phyloP scores from a whole-genome alignment of 2,113 vertebrate genomes.

The Osmerus mordax region DNA sequence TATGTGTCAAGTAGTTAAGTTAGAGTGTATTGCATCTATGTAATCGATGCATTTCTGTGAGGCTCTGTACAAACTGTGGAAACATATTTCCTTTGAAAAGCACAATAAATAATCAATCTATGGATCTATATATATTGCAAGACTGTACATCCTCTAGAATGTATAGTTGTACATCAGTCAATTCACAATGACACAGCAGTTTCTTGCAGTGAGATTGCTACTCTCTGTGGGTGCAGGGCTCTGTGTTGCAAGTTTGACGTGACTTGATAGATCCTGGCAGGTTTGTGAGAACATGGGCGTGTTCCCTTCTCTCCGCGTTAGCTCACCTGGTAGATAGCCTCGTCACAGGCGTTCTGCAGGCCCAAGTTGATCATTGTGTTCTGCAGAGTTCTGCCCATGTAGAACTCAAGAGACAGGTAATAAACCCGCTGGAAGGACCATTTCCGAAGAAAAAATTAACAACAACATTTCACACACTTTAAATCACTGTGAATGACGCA shows the following conservation, averaged over 20 bases:
- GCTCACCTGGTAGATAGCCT: constrained; percentile 91
- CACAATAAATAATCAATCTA: not conserved
- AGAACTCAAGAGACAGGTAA: constrained; percentile 96
- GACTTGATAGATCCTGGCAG: no score
- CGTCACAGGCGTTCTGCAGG: constrained; percentile 92
- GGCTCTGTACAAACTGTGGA: not conserved
- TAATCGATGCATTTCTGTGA: no score
- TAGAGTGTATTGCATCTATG: no score
- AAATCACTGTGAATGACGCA: no score
- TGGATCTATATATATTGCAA: not conserved
- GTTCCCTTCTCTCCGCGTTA: not conserved
- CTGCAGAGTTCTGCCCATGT: constrained; percentile 91
- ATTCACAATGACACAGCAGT: no score
- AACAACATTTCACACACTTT: not conserved
- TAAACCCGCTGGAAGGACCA: constrained; percentile 81
- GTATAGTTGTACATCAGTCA: no score
- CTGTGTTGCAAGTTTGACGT: no score
- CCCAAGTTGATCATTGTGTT: constrained; percentile 98
- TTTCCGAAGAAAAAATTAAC: constrained; percentile 9
- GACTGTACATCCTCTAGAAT: not conserved
- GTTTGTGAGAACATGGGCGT: no score
- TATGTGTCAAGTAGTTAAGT: no score
- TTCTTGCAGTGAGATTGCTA: no score
- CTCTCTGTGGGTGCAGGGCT: no score
- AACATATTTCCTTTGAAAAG: not conserved